Conservation (phyloP, 2,113 vertebrate species). For the Alaudala cheleensis region DNA sequence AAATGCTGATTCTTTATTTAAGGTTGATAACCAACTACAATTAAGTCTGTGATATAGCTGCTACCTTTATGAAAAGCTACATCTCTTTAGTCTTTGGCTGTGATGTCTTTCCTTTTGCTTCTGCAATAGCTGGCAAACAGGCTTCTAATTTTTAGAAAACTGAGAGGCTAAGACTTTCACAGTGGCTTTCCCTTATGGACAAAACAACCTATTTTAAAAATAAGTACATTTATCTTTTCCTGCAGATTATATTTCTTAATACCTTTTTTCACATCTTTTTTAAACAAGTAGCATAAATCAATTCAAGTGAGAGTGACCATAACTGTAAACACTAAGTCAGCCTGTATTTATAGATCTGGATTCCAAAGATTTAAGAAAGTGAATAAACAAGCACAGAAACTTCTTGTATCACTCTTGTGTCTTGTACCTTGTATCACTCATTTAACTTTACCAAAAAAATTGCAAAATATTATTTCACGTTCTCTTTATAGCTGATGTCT, state of each 20-base stretch:
- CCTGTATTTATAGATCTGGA: conserved; percentile 21
- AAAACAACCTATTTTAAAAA: not conserved
- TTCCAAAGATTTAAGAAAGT: not conserved
- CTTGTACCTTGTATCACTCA: not conserved
- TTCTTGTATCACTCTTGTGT: not conserved
- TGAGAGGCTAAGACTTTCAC: not conserved
- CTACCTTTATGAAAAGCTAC: not conserved
- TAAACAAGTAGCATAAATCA: not conserved
- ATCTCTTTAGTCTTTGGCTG: not conserved
- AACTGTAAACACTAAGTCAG: not conserved
- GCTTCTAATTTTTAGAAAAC: not conserved
- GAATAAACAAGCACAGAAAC: conserved; percentile 24
- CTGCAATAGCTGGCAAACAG: not conserved
- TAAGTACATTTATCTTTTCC: not conserved
- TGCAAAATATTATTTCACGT: conserved; percentile 2
- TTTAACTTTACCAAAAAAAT: not conserved
- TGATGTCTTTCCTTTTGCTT: not conserved
- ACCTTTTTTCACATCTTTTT: not conserved
- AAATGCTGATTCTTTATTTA: not conserved
- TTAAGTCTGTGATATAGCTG: not conserved
- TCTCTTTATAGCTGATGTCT: conserved; percentile 7
- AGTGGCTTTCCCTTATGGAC: not conserved
- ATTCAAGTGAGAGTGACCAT: not conserved
- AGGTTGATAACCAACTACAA: not conserved
- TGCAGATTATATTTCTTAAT: not conserved